phyloP scores from a whole-genome alignment of 1,140 invertebrate genomes.

The Anoplolepis gracilipes region DNA sequence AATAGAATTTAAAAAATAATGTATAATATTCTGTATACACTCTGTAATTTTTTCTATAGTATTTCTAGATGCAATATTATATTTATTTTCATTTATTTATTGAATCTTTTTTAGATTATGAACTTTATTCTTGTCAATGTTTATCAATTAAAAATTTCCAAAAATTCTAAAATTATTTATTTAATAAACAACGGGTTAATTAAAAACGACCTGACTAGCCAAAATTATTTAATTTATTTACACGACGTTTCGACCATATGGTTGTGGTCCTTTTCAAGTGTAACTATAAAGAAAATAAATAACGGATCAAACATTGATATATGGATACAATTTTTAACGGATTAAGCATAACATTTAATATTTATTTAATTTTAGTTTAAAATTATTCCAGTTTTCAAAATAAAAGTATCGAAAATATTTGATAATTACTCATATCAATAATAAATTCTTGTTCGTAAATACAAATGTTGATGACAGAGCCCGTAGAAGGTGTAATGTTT shows the following conservation, averaged over 20 bases:
- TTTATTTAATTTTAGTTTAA: too few relatives aligned
- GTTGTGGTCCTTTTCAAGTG: too few relatives aligned
- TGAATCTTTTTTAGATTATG: not conserved
- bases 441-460: not conserved
- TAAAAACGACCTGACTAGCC: too few relatives aligned
- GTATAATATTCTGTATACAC: too few relatives aligned
- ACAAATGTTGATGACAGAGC: not conserved
- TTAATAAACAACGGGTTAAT: too few relatives aligned
- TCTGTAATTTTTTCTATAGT: not conserved
- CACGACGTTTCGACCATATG: too few relatives aligned
- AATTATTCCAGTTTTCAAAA: not conserved
- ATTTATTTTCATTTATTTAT: not conserved
- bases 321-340: too few relatives aligned
- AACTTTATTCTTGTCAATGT: not conserved
- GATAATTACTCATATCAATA: conserved; percentile 16
- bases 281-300: too few relatives aligned
- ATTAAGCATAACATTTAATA: too few relatives aligned
- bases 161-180: not conserved
- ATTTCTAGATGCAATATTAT: not conserved
- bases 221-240: too few relatives aligned
- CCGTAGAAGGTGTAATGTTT: not conserved
- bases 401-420: conserved; percentile 11
- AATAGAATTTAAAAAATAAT: not conserved
- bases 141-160: not conserved
- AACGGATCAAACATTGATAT: too few relatives aligned